These are phyloP conservation scores for Phalanger gymnotis DNA, from an alignment of 2,797 vertebrate species.

Conservation along the genomic window DNA sequence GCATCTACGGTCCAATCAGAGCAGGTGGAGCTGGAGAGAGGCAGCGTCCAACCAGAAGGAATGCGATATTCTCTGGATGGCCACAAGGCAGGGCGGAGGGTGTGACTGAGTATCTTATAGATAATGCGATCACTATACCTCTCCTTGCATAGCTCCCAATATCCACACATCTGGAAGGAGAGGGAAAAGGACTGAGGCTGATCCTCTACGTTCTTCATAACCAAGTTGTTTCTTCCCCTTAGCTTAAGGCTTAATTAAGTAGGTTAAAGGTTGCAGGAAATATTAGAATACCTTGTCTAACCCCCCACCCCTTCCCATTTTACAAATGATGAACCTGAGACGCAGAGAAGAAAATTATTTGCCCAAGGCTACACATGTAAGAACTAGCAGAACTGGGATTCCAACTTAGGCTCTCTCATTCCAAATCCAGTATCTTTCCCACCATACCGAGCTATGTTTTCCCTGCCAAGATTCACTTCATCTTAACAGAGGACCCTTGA, in stretches of 20 bases:
- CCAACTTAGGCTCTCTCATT: background rate
- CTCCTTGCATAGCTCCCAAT: background rate
- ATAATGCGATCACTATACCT: background rate
- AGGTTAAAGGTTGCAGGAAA: background rate
- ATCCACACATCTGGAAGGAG: background rate
- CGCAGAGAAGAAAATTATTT: background rate
- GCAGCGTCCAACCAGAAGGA: background rate
- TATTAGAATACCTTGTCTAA: background rate
- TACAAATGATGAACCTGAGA: background rate
- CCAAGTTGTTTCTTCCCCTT: background rate
- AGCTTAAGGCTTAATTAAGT: background rate
- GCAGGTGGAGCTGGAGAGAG: background rate
- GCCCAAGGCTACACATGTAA: background rate
- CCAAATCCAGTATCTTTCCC: background rate
- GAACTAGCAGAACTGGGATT: background rate
- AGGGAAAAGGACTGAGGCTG: background rate
- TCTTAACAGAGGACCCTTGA: conserved; percentile 28
- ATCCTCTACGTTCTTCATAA: background rate
- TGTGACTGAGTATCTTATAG: background rate
- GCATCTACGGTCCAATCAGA: background rate
- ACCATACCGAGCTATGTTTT: background rate
- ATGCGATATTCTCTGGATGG: background rate
- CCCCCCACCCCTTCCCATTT: background rate
- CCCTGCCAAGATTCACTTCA: conserved; percentile 43
- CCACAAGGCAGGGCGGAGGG: background rate